Base-by-base conservation (phyloP, 2,888 invertebrate genomes). In the Heliconius charithonia region DNA sequence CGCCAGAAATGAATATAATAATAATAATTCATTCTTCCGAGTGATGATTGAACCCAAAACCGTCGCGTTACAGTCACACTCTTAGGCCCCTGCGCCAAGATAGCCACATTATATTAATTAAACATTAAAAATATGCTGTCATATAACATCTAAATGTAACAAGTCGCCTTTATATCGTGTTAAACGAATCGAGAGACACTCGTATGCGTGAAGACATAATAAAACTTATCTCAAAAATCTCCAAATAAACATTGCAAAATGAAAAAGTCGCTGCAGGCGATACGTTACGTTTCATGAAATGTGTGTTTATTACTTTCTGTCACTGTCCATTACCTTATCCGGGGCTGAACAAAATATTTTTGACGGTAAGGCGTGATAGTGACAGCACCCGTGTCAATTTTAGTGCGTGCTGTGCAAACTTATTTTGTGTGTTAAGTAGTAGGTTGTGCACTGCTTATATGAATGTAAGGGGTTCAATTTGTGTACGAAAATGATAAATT, bases 311-410 rank as follows among this genome's bases (percentile, higher is more conserved):
- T 59, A 72, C 59, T 4, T 72, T 59, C 72, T 72, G 32, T 59
- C 56, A n/a, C 56, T 72, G 72, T 72, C n/a, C 56, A 32, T 72
- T 59, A 32, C 72, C 32, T 72, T 19, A 72, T 72, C n/a, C 37
- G 32, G 41, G n/a, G 59, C 32, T 37, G 56, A 59, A 32, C 59
- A 37, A 72, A 72, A 72, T 72, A 72, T 72, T 37, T 72, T 37
- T 72, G 59, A 72, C 72, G 56, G 59, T 32, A 59, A 72, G 72
- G 72, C 72, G 72, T 72, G 72, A 72, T 72, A 72, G 32, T 59
- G 72, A 59, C 72, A 25, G 72, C 72, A 72, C 72, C 59, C 72
- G 32, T 72, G 72, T 72, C 72, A 72, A 72, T 72, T 72, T 72
- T 72, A 72, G 16, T 59, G 16, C 72, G 72, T 72, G 72, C 25